Conservation (phyloP, 2,113 vertebrate genomes). For the Chamaetylas fuelleborni region DNA sequence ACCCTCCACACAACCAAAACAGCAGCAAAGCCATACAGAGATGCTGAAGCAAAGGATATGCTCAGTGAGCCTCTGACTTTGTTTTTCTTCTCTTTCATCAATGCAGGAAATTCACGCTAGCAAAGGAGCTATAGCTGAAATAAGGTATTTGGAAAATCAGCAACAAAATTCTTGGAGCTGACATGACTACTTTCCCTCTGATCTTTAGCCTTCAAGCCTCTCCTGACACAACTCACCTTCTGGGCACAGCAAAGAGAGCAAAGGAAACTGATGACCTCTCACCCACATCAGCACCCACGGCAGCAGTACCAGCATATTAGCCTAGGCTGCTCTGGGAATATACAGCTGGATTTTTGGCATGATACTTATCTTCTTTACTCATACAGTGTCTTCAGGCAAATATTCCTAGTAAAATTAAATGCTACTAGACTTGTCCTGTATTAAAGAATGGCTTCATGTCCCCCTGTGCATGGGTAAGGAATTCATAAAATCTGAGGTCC, state of each 20-base stretch:
- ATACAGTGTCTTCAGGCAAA: not conserved
- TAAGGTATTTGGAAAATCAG: not conserved
- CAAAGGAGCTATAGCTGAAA: not conserved
- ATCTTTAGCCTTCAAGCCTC: not conserved
- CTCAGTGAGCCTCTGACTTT: not conserved
- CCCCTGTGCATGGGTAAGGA: not conserved
- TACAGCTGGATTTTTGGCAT: not conserved
- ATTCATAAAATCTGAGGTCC: not conserved
- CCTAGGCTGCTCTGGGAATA: not conserved
- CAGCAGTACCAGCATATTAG: fast-evolving
- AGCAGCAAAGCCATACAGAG: not conserved
- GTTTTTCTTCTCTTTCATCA: too few species aligned
- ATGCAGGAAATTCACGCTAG: fast-evolving
- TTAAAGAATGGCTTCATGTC: not conserved
- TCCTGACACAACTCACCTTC: not conserved
- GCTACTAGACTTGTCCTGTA: not conserved
- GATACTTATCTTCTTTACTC: not conserved
- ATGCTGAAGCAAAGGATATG: not conserved
- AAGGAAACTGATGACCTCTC: not conserved
- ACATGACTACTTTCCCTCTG: not conserved
- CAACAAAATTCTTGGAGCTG: not conserved
- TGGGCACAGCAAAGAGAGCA: not conserved
- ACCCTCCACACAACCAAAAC: not conserved
- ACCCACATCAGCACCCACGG: not conserved
- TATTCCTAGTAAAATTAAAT: not conserved